A percentile compares a stretch with the other conserved stretches of the same genome.
phyloP scores from a whole-genome alignment of 2,797 vertebrate species.

The Tiaroga cobitis region DNA sequence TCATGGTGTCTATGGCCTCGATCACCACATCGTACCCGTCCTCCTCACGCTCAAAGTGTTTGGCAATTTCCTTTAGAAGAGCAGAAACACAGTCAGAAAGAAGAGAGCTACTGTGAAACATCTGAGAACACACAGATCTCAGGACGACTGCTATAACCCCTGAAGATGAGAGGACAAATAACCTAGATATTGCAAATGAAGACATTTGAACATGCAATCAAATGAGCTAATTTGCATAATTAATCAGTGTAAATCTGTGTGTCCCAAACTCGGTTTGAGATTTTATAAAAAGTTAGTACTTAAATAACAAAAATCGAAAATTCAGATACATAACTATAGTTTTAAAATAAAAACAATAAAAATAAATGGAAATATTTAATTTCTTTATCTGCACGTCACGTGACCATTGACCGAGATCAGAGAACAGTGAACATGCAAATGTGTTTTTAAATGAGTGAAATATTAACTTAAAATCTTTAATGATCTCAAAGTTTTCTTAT shows the following conservation, averaged over 20 bases:
- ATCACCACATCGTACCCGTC: constrained; percentile 90
- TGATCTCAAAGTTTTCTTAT: background rate
- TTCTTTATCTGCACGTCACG: background rate
- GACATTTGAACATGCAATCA: background rate
- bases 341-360: too few species aligned
- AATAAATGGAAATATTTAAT: too few species aligned
- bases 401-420: background rate
- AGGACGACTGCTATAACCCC: background rate
- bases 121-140: background rate
- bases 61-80: constrained; percentile 88
- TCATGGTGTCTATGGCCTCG: constrained; percentile 97
- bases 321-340: too few species aligned
- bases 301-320: background rate
- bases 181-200: background rate
- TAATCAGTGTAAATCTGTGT: background rate
- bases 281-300: background rate
- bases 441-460: background rate
- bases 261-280: background rate
- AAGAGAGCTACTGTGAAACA: background rate
- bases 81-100: background rate
- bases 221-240: background rate
- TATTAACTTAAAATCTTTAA: background rate
- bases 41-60: constrained; percentile 87
- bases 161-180: background rate
- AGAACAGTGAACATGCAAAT: background rate